These are phyloP conservation scores for Lordiphosa mommai DNA, from an alignment of 1,140 invertebrate species.

Conservation along the genomic window DNA sequence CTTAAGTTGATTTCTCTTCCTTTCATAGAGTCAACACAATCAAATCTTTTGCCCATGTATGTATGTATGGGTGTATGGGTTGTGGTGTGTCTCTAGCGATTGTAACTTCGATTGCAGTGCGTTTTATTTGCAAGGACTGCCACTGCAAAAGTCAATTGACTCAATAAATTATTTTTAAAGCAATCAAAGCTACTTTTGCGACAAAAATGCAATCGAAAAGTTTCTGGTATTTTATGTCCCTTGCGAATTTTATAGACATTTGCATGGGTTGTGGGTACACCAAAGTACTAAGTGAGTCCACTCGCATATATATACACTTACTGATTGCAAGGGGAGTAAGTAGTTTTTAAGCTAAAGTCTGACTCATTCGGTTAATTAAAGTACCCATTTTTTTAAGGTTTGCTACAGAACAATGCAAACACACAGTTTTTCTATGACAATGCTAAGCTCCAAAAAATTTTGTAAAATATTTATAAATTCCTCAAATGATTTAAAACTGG, in stretches of 20 bases:
- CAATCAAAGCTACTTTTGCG: conserved; percentile 64
- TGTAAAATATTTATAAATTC: too few relatives aligned
- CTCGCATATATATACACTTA: background rate
- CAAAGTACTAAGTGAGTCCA: conserved; percentile 10
- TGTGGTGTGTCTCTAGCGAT: conserved; percentile 37
- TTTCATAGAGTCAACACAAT: conserved; percentile 56
- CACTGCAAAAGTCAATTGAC: conserved; percentile 72
- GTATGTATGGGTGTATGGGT: conserved; percentile 15
- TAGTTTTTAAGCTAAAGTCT: too few relatives aligned
- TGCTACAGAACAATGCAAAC: too few relatives aligned
- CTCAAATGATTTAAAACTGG: too few relatives aligned
- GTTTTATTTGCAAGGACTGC: conserved; percentile 64
- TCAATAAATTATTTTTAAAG: conserved; percentile 78
- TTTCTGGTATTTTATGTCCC: conserved; percentile 28
- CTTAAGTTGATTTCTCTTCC: conserved; percentile 52
- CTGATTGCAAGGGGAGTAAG: too few relatives aligned
- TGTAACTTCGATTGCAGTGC: conserved; percentile 69
- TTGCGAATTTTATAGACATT: conserved; percentile 21
- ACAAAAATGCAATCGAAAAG: conserved; percentile 59
- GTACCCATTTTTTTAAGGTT: too few relatives aligned
- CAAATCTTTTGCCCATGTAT: conserved; percentile 19
- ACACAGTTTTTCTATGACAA: too few relatives aligned
- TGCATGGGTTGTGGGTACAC: conserved; percentile 11
- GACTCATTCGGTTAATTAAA: too few relatives aligned
- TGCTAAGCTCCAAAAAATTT: too few relatives aligned